Percentiles rank a stretch among this genome's conserved stretches.
These are phyloP conservation scores for Tautogolabrus adspersus DNA, from an alignment of 2,113 vertebrate species.

Conservation along the genomic window DNA sequence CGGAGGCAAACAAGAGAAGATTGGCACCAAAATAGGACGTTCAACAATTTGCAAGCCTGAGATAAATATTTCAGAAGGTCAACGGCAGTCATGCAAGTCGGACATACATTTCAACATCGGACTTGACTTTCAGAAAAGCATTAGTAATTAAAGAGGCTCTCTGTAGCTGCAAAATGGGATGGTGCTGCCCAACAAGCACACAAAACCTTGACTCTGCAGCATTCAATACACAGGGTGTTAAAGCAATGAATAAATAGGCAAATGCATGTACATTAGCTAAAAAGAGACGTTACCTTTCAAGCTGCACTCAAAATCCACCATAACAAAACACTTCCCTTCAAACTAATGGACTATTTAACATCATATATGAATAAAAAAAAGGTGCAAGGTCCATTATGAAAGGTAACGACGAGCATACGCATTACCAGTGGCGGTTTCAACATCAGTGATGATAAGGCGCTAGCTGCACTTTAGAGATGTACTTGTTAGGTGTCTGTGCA, in stretches of 20 bases:
- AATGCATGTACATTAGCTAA: conserved; percentile 17
- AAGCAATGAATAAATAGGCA: conserved; percentile 16
- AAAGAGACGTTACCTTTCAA: background rate
- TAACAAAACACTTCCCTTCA: conserved; percentile 4
- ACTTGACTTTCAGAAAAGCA: conserved; percentile 57
- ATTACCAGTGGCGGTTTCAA: conserved; percentile 28
- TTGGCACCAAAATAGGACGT: conserved; percentile 61
- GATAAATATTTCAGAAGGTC: conserved; percentile 79
- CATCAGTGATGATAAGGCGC: conserved; percentile 33
- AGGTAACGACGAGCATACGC: conserved; percentile 42
- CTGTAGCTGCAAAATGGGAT: conserved; percentile 41
- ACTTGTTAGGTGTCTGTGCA: conserved; percentile 30
- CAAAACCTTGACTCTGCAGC: conserved; percentile 15
- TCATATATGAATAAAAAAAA: conserved; percentile 42
- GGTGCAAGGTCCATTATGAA: conserved; percentile 34
- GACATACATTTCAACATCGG: conserved; percentile 59
- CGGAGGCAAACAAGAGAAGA: conserved; percentile 64
- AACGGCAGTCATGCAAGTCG: conserved; percentile 65
- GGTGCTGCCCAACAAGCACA: conserved; percentile 17
- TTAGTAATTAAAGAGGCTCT: conserved; percentile 59
- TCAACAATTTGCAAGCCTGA: conserved; percentile 65
- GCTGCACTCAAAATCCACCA: conserved; percentile 8
- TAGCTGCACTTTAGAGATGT: conserved; percentile 53
- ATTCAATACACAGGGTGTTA: background rate
- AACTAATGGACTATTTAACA: conserved; percentile 57